Conservation (phyloP, 1,140 invertebrate genomes). For the Bombus pyrosoma region DNA sequence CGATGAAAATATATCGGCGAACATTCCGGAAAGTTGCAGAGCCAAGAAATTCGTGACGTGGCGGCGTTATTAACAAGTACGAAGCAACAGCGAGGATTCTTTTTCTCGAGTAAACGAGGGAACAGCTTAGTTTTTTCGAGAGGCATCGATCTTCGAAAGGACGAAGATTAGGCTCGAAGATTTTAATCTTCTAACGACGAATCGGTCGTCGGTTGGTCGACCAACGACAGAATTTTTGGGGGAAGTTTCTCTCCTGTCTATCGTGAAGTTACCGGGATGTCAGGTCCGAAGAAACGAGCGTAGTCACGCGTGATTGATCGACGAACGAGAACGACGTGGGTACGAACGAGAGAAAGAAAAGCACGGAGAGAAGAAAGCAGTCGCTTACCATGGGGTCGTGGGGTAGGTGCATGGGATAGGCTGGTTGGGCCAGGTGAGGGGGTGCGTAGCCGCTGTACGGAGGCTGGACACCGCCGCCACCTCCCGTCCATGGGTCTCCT, state of each 20-base stretch:
- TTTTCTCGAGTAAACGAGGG: background rate
- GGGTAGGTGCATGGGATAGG: conserved; percentile 84
- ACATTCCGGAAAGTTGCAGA: background rate
- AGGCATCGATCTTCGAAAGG: conserved; percentile 38
- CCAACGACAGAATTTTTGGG: conserved; percentile 31
- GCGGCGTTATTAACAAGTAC: background rate
- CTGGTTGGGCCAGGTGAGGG: conserved; percentile 80
- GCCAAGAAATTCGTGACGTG: background rate
- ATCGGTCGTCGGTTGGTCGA: conserved; percentile 35
- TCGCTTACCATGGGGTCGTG: conserved; percentile 85
- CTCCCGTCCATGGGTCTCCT: conserved; percentile 79
- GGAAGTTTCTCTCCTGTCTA: conserved; percentile 39
- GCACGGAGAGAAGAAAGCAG: background rate
- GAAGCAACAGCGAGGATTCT: background rate
- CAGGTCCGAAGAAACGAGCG: conserved; percentile 43
- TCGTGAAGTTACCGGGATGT: conserved; percentile 41
- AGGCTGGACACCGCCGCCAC: conserved; percentile 79
- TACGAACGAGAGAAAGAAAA: conserved; percentile 32
- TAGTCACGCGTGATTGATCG: conserved; percentile 62
- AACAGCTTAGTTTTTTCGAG: no score
- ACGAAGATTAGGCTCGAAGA: conserved; percentile 35
- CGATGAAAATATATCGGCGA: background rate
- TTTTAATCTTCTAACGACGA: conserved; percentile 48
- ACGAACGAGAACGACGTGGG: background rate
- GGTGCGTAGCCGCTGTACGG: conserved; percentile 81